These are phyloP conservation scores for rabbit (Oryctolagus cuniculus) DNA, from an alignment of 2,113 vertebrate genomes.

Conservation along the genomic window mOryCun1.1 NC_091435.1:86709001-86709500, in stretches of 20 bases:
- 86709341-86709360: slow-evolving; percentile 28
- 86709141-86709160: neutral
- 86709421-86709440: slow-evolving; percentile 8
- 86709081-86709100: neutral
- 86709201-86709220: neutral
- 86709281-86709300: neutral
- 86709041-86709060: neutral
- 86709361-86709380: slow-evolving; percentile 26
- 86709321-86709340: neutral
- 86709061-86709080: neutral
- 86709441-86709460: slow-evolving; percentile 28
- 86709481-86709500: slow-evolving; percentile 42
- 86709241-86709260: neutral
- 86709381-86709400: neutral
- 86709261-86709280: neutral
- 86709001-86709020: neutral
- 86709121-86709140: slow-evolving; percentile 26
- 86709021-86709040: neutral
- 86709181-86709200: neutral
- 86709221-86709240: neutral
- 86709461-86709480: slow-evolving; percentile 31
- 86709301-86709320: neutral
- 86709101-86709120: neutral
- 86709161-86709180: slow-evolving; percentile 35
- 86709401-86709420: slow-evolving; percentile 36